A percentile compares a stretch with the other conserved stretches of the same genome.
These are phyloP conservation scores for Vultur gryphus DNA, from an alignment of 2,797 vertebrate species.

Conservation along the genomic window DNA sequence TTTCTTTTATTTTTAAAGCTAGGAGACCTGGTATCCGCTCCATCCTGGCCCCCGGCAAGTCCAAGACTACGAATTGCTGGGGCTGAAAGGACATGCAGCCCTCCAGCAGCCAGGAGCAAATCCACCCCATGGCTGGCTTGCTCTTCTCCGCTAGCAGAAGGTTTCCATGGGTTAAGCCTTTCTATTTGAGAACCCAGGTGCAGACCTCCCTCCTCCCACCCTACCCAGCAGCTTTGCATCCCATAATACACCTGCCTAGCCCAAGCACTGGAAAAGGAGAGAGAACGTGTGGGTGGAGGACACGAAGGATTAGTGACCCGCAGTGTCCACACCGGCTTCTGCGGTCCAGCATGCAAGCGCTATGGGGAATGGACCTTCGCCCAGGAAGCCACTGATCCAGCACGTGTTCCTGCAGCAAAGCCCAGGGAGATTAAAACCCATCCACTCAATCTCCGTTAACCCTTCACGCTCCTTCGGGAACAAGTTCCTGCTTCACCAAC, in stretches of 20 bases:
- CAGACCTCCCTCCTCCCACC: not conserved
- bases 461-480: fast-evolving
- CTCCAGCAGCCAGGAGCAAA: not conserved
- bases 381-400: not conserved
- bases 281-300: not conserved
- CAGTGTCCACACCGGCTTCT: not conserved
- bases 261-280: not conserved
- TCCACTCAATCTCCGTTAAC: fast-evolving
- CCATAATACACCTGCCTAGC: not conserved
- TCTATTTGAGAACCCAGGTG: not conserved
- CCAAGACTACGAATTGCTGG: not conserved
- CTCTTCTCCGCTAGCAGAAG: not conserved
- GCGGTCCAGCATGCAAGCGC: not conserved
- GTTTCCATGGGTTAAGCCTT: not conserved
- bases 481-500: not conserved
- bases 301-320: not conserved
- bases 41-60: not conserved
- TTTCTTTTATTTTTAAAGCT: not conserved
- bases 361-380: not conserved
- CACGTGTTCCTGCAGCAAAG: not conserved
- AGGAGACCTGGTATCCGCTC: fast-evolving
- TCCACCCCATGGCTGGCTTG: not conserved
- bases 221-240: not conserved
- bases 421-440: not conserved
- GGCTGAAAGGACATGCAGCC: not conserved